Evolutionary conservation across 2,113 vertebrate genomes (phyloP), one percentile per base, ranked within the genome.

Genomic region (Prochilodus magdalenae): DNA sequence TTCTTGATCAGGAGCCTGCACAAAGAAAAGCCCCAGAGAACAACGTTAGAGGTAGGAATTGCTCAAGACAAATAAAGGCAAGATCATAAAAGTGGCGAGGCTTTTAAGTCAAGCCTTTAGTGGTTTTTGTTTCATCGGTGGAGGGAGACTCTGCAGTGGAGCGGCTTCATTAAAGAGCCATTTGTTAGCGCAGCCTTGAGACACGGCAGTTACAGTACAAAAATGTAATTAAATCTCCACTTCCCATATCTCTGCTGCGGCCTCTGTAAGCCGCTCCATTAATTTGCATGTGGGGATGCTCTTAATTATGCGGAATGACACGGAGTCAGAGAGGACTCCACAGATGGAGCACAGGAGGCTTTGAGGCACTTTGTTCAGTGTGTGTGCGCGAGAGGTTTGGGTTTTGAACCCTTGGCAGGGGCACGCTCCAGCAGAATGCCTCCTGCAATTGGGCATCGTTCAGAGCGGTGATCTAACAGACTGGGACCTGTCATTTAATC

Each of bases 1-100:
- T 99, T 96, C 74, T 97, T 97, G 87, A 99, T 99, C 80, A 99
- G 94, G 67, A 99, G 93, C 89, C 98, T 99, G 90, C 69, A 57
- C 20, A 30, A 15, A 27, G 10, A 66, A 73, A 40, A 77, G 55
- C 73, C 44, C 36, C 36, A 36, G 36, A 70, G 33, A 55, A 36
- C n/a, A 22, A 70, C 0, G n/a, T 77, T 75, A 83, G 67, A 16
- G 70, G 77, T 66, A 63, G 62, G 73, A 83, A 75, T 60, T 75
- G 75, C 80, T 51, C 75, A 79, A 73, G 79, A 85, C 86, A 77
- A 76, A 53, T 77, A 83, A 83, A 83, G 62, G 81, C 49, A 83
- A 73, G 66, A 82, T 85, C 71, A 79, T 74, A 60, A 59, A 85
- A 87, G 73, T 47, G 8, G 29, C 1, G 13, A 36, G 57, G 40